phyloP scores from a whole-genome alignment of 2,113 vertebrate genomes.

The Notechis scutatus region DNA sequence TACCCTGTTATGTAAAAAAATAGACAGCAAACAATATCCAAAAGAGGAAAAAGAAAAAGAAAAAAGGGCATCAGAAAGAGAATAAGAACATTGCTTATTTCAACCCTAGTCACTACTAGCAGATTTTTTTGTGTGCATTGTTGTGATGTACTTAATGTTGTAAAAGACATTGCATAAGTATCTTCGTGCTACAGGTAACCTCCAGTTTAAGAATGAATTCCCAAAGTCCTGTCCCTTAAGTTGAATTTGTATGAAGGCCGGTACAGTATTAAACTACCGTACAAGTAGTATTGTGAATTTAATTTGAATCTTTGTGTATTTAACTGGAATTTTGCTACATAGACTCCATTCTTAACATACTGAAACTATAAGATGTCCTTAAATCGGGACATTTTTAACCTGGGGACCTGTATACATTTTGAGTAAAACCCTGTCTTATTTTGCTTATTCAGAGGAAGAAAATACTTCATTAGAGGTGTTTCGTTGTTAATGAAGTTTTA shows the following conservation, averaged over 20 bases:
- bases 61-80: not conserved
- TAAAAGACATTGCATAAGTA: not conserved
- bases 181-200: not conserved
- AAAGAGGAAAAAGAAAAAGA: not conserved
- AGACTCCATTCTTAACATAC: too few relatives aligned
- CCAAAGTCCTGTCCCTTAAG: not conserved
- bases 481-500: not conserved
- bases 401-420: not conserved
- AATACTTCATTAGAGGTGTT: not conserved
- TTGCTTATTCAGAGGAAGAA: not conserved
- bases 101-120: not conserved
- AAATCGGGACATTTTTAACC: not conserved
- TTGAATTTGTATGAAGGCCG: not conserved
- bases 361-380: not conserved
- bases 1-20: not conserved
- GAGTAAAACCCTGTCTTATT: not conserved
- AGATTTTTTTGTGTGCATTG: not conserved
- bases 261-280: not conserved
- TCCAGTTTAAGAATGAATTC: not conserved
- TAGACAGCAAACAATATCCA: not conserved
- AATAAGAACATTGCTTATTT: not conserved
- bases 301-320: not conserved
- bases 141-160: not conserved
- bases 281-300: not conserved
- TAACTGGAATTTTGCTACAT: not conserved